phyloP scores from a whole-genome alignment of 2,113 vertebrate genomes.

The cattle (Bos taurus) region DNA sequence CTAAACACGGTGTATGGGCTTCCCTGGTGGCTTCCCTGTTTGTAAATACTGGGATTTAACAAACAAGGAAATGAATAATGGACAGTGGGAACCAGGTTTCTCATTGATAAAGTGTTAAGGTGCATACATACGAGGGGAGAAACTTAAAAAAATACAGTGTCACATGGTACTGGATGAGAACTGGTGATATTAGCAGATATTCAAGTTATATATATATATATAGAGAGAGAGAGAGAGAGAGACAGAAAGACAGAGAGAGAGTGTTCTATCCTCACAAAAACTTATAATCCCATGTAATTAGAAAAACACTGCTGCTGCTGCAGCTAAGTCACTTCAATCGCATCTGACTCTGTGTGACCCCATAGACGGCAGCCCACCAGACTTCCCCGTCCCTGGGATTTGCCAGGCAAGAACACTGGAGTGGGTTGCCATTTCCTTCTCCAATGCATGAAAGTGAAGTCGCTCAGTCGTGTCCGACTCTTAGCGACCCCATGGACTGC shows the following conservation, averaged over 20 bases:
- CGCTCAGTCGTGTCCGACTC: too few relatives aligned
- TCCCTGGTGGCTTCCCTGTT: neutral
- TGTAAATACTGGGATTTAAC: neutral
- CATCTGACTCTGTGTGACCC: too few relatives aligned
- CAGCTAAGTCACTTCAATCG: too few relatives aligned
- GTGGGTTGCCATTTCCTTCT: too few relatives aligned
- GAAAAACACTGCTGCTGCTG: neutral
- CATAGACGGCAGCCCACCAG: too few relatives aligned
- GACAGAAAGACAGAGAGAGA: fast-evolving
- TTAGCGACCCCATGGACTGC: too few relatives aligned
- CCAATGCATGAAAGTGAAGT: too few relatives aligned
- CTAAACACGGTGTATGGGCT: neutral
- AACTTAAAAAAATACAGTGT: neutral
- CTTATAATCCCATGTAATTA: neutral
- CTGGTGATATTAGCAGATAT: neutral
- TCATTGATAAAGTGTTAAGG: neutral
- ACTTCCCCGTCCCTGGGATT: too few relatives aligned
- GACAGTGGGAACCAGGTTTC: neutral
- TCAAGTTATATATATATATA: neutral
- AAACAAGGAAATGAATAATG: neutral
- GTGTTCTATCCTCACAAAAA: neutral
- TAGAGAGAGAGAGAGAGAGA: neutral
- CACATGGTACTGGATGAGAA: neutral
- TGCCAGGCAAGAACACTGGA: too few relatives aligned
- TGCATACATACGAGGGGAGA: neutral